Percentiles rank a stretch among this genome's conserved stretches.
These are phyloP conservation scores for Drosophila nr. medialis DNA, from an alignment of 2,888 invertebrate species.

Conservation along the genomic window DNA sequence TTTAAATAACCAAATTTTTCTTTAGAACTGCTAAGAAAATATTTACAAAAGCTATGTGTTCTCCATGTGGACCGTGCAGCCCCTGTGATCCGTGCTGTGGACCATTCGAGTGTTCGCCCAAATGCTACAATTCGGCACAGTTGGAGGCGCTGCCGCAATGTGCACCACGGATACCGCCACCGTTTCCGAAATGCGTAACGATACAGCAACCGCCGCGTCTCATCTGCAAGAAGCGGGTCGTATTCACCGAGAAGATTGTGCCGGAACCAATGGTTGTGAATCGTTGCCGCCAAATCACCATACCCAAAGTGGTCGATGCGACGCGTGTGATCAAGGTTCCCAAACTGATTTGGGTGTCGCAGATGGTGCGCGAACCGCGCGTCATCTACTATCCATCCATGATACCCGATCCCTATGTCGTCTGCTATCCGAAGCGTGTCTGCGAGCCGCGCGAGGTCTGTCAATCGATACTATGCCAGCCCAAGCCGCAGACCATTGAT, in stretches of 20 bases:
- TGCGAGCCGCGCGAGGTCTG: conserved; percentile 32
- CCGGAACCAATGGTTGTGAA: conserved; percentile 81
- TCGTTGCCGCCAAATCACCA: conserved; percentile 80
- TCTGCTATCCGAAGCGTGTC: conserved; percentile 35
- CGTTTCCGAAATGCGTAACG: conserved; percentile 53
- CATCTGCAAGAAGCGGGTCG: conserved; percentile 42
- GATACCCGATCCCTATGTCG: conserved; percentile 36
- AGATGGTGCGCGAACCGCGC: conserved; percentile 36
- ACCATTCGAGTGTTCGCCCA: conserved; percentile 27
- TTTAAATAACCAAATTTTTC: conserved; percentile 14
- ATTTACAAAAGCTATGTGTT: conserved; percentile 15
- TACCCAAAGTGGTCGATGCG: conserved; percentile 76
- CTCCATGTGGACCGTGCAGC: conserved; percentile 30
- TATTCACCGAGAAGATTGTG: conserved; percentile 80
- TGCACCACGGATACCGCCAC: conserved; percentile 78
- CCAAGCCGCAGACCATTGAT: conserved; percentile 70
- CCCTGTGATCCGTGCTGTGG: conserved; percentile 30
- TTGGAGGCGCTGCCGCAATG: conserved; percentile 82
- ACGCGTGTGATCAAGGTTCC: conserved; percentile 33
- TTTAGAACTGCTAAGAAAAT: background rate
- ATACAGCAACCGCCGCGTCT: conserved; percentile 30
- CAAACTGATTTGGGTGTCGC: conserved; percentile 32
- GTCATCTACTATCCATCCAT: conserved; percentile 33
- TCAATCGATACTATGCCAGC: conserved; percentile 32
- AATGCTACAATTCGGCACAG: conserved; percentile 51